phyloP scores from a whole-genome alignment of 1,140 invertebrate species.

The Macrobrachium nipponense region DNA sequence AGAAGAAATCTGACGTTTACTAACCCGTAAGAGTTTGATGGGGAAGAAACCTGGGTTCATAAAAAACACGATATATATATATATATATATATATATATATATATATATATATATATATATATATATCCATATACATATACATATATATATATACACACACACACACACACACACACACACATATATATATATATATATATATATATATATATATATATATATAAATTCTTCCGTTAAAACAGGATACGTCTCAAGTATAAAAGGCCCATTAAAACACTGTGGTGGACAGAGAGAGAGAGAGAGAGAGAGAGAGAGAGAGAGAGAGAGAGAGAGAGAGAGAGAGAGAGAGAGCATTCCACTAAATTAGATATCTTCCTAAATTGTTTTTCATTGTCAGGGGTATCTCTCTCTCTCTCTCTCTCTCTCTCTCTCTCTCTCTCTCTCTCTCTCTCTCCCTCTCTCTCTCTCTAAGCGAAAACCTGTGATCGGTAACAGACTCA shows the following conservation, averaged over 20 bases:
- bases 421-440: constrained; percentile 25
- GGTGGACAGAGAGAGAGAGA: no score
- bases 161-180: no score
- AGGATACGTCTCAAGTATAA: no score
- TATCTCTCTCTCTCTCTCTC: constrained; percentile 32
- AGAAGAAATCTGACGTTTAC: no score
- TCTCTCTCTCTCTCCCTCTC: neutral
- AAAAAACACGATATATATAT: constrained; percentile 4
- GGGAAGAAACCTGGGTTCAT: neutral
- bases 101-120: constrained; percentile 28
- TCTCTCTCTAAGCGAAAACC: neutral
- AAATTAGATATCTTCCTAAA: neutral
- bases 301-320: neutral
- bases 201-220: no score
- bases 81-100: constrained; percentile 15
- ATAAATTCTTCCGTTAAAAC: no score
- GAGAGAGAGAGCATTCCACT: neutral
- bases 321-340: neutral
- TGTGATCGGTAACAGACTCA: no score
- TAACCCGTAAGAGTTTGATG: no score
- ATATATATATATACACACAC: constrained; percentile 30
- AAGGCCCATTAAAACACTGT: no score
- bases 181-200: no score
- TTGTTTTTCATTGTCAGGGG: neutral
- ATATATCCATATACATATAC: constrained; percentile 32